Percentiles rank a stretch among this genome's conserved stretches.
Conservation (phyloP, 2,113 vertebrate genomes). For the Hippocampus abdominalis region DNA sequence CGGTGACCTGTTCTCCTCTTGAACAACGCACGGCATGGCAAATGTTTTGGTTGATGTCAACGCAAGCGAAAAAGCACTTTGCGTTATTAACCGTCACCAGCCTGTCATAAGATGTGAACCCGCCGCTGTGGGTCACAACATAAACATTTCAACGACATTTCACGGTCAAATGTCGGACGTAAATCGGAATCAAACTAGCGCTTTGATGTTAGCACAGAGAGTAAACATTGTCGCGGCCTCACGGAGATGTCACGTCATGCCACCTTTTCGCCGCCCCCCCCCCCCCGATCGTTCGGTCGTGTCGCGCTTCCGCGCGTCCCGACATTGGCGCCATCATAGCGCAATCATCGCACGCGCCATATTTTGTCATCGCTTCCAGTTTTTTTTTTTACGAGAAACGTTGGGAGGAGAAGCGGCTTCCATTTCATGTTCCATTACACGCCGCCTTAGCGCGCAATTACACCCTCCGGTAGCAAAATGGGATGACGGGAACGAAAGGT, state of each 20-base stretch:
- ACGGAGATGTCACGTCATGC: neutral
- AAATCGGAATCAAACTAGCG: neutral
- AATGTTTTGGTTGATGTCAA: neutral
- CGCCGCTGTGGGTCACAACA: neutral
- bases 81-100: neutral
- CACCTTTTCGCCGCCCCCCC: neutral
- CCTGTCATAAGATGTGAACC: neutral
- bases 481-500: constrained; percentile 30
- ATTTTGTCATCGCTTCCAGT: constrained; percentile 27
- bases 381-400: constrained; percentile 40
- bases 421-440: constrained; percentile 56
- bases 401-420: constrained; percentile 31
- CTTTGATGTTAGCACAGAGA: neutral
- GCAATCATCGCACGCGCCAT: constrained; percentile 14
- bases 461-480: constrained; percentile 35
- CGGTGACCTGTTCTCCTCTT: neutral
- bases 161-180: neutral
- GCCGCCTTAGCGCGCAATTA: constrained; percentile 26
- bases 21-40: neutral
- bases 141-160: neutral
- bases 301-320: neutral
- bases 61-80: neutral
- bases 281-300: neutral
- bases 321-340: neutral
- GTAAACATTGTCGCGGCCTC: neutral